These are phyloP conservation scores for Epinephelus coioides DNA, from an alignment of 2,797 vertebrate genomes.

Conservation along the genomic window DNA sequence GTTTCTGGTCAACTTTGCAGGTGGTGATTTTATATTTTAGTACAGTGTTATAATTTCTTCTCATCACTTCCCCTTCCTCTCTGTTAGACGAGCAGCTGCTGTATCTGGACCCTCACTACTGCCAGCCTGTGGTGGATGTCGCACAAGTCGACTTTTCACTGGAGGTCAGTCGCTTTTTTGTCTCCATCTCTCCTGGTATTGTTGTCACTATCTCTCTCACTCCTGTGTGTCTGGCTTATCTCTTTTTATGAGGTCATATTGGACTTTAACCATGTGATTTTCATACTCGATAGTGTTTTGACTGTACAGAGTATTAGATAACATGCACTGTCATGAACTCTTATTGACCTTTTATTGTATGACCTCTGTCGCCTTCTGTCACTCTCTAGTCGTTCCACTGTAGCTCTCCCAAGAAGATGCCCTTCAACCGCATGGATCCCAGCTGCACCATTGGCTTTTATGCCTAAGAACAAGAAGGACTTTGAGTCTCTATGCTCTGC, in stretches of 20 bases:
- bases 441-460: slow-evolving; percentile 96
- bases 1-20: background rate
- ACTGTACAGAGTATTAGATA: background rate
- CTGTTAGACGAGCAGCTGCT: slow-evolving; percentile 92
- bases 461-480: slow-evolving; percentile 88
- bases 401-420: slow-evolving; percentile 92
- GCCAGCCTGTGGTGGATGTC: slow-evolving; percentile 91
- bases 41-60: slow-evolving; percentile 27
- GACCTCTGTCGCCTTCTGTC: slow-evolving; percentile 2
- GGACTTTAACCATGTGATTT: background rate
- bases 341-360: slow-evolving; percentile 1
- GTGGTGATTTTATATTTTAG: background rate
- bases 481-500: slow-evolving; percentile 90
- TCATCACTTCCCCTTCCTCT: slow-evolving; percentile 29
- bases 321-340: background rate
- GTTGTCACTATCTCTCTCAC: background rate
- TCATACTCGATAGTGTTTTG: background rate
- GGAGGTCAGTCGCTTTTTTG: slow-evolving; percentile 84
- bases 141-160: slow-evolving; percentile 87
- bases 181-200: background rate
- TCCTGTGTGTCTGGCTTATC: background rate
- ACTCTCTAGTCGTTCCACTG: slow-evolving; percentile 91
- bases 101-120: slow-evolving; percentile 96
- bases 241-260: background rate
- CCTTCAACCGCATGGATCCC: slow-evolving; percentile 93